These are phyloP conservation scores for Labeo rohita DNA, from an alignment of 2,113 vertebrate genomes.

Conservation along the genomic window DNA sequence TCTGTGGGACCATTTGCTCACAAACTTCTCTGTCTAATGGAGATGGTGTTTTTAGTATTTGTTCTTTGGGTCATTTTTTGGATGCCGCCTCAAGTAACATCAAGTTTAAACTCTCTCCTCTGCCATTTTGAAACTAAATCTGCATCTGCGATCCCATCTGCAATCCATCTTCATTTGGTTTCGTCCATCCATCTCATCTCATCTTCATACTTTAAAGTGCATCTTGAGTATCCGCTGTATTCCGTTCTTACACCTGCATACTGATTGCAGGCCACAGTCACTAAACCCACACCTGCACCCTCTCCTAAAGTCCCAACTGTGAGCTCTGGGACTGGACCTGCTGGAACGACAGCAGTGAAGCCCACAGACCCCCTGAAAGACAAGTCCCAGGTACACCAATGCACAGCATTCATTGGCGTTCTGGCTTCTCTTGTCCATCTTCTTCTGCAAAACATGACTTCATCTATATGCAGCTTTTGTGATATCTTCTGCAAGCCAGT, in stretches of 20 bases:
- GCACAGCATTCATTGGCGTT: background rate
- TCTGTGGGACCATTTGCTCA: background rate
- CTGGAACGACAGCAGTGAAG: slow-evolving; percentile 34
- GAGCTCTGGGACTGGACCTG: slow-evolving; percentile 28
- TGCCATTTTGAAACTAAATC: background rate
- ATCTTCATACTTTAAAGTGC: background rate
- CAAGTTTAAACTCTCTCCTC: background rate
- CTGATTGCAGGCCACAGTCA: slow-evolving; percentile 62
- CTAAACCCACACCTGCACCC: slow-evolving; percentile 28
- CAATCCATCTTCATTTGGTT: background rate
- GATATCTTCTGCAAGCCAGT: background rate
- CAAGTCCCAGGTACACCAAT: slow-evolving; percentile 64
- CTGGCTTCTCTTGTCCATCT: background rate
- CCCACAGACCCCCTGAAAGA: slow-evolving; percentile 62
- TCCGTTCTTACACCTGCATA: slow-evolving; percentile 40
- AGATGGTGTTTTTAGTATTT: background rate
- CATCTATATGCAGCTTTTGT: background rate
- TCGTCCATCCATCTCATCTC: background rate
- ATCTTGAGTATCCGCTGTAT: background rate
- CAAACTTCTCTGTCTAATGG: background rate
- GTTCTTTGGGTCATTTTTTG: background rate
- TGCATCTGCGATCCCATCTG: too few relatives aligned
- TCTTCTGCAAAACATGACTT: background rate
- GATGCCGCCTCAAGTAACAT: background rate
- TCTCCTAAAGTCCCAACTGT: slow-evolving; percentile 60